Evolutionary conservation across 2,113 vertebrate species (phyloP), one percentile per base, ranked within the genome.

Genomic region (Tenebrosternarchus preto): DNA sequence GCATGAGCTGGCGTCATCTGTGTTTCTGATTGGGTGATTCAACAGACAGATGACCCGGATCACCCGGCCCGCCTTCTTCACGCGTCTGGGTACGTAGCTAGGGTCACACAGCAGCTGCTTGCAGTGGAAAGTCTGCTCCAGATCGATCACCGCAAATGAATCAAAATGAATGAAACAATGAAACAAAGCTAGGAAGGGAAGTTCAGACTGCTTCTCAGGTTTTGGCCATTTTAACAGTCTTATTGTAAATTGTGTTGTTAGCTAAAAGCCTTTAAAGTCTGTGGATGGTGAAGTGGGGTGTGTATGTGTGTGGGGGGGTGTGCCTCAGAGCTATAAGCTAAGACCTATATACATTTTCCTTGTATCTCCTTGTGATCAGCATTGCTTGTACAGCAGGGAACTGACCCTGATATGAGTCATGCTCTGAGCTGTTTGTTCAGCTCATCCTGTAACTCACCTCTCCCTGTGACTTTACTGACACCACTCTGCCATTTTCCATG

Each of bases 71-170:
- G 94, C 91, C 87, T 96, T 98, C 17, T 93, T 96, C 17, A 98
- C 96, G 0, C 92, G 90, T 19, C 93, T 91, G 0, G 94, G 91
- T 50, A 95, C 92, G 0, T 98, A 99, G 91, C 95, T 96, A 76
- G 96, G 96, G 81, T 98, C 97, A 0, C 96, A 98, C 89, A 99
- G 95, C 74, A 99, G 93, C 92, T 98, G 97, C 91, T 98, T 97
- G 89, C 97, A 99, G 72, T 91, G 94, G 79, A 96, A 97, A 4
- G 97, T 85, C 97, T 99, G 80, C 77, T n/a, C 29, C 25, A 69
- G 11, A 8, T 60, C 17, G 7, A 20, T 57, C n/a, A 43, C 29
- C n/a, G 11, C 5, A 3, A 39, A 29, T 22, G 5, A 46, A 2
- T 0, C 36, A 19, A 33, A 43, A 12, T 1, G 2, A 39, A 29